A percentile compares a stretch with the other conserved stretches of the same genome.
Evolutionary conservation across 2,113 vertebrate genomes (phyloP).

Genomic region (Elanoides forficatus): DNA sequence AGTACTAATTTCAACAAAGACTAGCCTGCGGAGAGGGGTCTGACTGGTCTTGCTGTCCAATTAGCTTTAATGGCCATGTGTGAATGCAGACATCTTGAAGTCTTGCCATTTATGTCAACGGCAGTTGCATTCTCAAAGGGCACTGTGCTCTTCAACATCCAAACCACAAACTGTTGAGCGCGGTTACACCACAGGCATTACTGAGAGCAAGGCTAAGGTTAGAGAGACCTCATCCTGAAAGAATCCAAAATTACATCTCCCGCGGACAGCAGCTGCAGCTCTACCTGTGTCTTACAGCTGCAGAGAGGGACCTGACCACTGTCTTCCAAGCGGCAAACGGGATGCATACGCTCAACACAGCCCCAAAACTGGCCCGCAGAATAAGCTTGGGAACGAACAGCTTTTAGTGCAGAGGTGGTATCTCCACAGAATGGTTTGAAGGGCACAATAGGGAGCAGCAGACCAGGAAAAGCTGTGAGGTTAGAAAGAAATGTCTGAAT

Average conservation of each 20-base stretch:
- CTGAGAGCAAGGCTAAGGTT: conserved; percentile 2
- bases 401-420: neutral
- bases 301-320: neutral
- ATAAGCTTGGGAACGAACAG: neutral
- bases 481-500: neutral
- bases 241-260: neutral
- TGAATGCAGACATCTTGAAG: neutral
- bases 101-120: neutral
- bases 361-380: accelerated
- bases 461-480: neutral
- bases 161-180: neutral
- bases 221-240: conserved; percentile 1
- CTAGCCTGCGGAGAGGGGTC: neutral
- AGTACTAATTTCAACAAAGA: neutral
- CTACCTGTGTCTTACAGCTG: neutral
- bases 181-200: neutral
- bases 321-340: neutral
- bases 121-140: neutral
- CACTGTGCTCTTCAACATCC: neutral
- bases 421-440: neutral
- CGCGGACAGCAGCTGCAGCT: neutral
- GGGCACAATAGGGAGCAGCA: neutral
- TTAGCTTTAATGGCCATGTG: neutral
- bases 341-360: neutral
- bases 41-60: neutral